Percentiles rank a stretch among this genome's conserved stretches.
Evolutionary conservation across 2,888 invertebrate genomes (phyloP).

Genomic region (Uropetala carovei): DNA sequence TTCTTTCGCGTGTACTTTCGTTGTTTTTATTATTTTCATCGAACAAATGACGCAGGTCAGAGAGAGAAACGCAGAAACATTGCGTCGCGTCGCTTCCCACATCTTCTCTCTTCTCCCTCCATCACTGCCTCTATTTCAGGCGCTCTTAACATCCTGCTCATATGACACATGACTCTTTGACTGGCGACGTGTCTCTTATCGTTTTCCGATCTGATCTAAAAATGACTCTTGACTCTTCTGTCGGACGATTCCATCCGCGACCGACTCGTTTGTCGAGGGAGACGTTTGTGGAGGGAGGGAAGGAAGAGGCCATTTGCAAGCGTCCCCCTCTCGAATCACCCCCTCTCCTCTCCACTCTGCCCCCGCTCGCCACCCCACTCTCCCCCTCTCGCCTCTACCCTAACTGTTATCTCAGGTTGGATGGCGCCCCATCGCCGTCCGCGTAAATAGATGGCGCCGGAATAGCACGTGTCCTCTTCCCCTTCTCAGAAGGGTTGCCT

Average conservation of each 20-base stretch:
- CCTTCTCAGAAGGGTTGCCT: not conserved
- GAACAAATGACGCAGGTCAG: too few species aligned
- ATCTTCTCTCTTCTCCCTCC: not conserved
- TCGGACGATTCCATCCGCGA: not conserved
- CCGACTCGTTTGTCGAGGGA: too few species aligned
- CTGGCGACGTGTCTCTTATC: conserved; percentile 25
- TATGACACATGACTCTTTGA: conserved; percentile 2
- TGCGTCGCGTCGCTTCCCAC: too few species aligned
- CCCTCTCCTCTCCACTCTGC: too few species aligned
- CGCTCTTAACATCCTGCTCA: not conserved
- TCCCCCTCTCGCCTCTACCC: not conserved
- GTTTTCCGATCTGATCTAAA: conserved; percentile 32
- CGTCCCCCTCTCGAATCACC: not conserved
- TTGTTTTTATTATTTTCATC: too few species aligned
- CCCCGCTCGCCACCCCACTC: too few species aligned
- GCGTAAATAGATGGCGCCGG: conserved; percentile 31
- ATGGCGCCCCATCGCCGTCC: not conserved
- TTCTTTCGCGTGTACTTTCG: too few species aligned
- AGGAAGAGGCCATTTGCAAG: conserved; percentile 9
- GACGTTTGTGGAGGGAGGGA: not conserved
- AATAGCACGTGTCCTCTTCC: not conserved
- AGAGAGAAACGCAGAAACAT: too few species aligned
- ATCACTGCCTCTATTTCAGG: not conserved
- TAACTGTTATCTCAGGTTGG: not conserved
- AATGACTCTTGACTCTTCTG: not conserved